Percentiles rank a stretch among this genome's conserved stretches.
phyloP scores from a whole-genome alignment of 2,888 invertebrate species.

The Nyleta sp. region DNA sequence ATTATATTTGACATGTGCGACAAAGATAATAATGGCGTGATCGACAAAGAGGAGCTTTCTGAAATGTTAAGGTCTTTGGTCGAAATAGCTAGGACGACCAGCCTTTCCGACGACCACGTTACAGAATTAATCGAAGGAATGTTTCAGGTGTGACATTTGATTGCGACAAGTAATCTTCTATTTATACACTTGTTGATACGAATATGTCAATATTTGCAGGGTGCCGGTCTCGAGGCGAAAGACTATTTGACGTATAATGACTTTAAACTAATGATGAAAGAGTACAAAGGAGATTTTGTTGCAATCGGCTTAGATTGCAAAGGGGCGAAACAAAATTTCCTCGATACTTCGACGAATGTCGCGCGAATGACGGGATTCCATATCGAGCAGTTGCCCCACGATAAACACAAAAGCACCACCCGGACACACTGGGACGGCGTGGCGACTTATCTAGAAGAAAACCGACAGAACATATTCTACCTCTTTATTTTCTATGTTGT shows the following conservation, averaged over 20 bases:
- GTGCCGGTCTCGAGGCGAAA: constrained; percentile 95
- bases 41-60: constrained; percentile 95
- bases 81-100: constrained; percentile 96
- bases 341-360: constrained; percentile 97
- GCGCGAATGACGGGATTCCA: constrained; percentile 98
- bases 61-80: constrained; percentile 97
- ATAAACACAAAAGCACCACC: constrained; percentile 85
- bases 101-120: constrained; percentile 94
- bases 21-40: constrained; percentile 96
- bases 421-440: constrained; percentile 92
- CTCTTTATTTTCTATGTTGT: constrained; percentile 97
- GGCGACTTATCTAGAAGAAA: constrained; percentile 96
- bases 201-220: constrained; percentile 78
- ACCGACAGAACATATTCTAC: constrained; percentile 97
- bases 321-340: constrained; percentile 97
- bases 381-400: constrained; percentile 87
- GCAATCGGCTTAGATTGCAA: constrained; percentile 97
- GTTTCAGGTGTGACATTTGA: constrained; percentile 87
- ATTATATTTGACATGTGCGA: constrained; percentile 99
- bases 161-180: no score
- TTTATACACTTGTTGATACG: background rate
- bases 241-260: constrained; percentile 95
- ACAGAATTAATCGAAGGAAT: constrained; percentile 97
- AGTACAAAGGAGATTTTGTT: constrained; percentile 97
- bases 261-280: constrained; percentile 98